Evolutionary conservation across 2,888 invertebrate genomes (phyloP).

Genomic region (Ornithoptera priamus): DNA sequence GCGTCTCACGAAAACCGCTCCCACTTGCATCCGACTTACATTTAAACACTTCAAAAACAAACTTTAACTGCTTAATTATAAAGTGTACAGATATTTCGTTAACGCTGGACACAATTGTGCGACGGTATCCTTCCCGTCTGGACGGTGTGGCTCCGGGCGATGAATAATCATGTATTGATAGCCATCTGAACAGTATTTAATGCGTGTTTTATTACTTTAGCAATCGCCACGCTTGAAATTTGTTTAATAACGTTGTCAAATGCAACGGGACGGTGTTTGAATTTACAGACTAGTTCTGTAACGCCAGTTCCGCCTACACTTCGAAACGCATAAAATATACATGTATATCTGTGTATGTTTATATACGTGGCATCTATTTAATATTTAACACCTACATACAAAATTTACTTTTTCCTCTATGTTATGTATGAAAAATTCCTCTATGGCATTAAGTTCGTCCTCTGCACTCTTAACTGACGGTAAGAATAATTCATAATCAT

Average conservation of each 20-base stretch:
- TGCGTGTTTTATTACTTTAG: conserved; percentile 27
- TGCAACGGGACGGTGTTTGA: not conserved
- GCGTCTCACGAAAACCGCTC: conserved; percentile 24
- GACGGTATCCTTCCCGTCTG: conserved; percentile 34
- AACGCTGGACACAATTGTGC: conserved; percentile 18
- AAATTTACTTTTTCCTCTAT: too few relatives aligned
- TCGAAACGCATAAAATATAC: too few relatives aligned
- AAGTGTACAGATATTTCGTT: conserved; percentile 13
- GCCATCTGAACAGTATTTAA: conserved; percentile 27
- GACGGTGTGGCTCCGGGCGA: conserved; percentile 30
- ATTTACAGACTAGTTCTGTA: conserved; percentile 3
- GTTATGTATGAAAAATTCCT: too few relatives aligned
- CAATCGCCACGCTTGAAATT: conserved; percentile 20
- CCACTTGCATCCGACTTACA: conserved; percentile 14
- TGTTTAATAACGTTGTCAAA: conserved; percentile 25
- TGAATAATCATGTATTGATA: conserved; percentile 31
- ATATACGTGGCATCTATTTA: too few relatives aligned
- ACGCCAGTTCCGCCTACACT: not conserved
- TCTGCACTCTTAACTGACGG: too few relatives aligned
- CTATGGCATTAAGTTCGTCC: too few relatives aligned
- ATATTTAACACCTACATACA: too few relatives aligned
- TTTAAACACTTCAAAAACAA: conserved; percentile 12
- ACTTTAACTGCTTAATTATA: conserved; percentile 19
- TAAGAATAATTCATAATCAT: too few relatives aligned
- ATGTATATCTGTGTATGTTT: too few relatives aligned